Evolutionary conservation across 2,888 invertebrate genomes (phyloP).

Genomic region (Agrotis clavis): DNA sequence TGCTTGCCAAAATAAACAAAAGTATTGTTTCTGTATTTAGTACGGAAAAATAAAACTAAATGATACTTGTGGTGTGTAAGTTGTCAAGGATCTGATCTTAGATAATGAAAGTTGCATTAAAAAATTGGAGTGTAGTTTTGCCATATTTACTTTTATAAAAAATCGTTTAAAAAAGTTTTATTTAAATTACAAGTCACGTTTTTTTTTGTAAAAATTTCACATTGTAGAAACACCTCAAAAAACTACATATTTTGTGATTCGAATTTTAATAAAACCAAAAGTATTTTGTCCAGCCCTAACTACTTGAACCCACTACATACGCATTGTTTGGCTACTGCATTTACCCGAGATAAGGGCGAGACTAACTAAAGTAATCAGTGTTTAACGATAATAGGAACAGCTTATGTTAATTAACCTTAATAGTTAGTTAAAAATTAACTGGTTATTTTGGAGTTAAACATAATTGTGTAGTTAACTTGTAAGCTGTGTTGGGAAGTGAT

Average conservation of each 20-base stretch:
- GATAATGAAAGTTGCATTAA: too few relatives aligned
- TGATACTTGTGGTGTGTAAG: too few relatives aligned
- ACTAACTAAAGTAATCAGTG: slow-evolving; percentile 39
- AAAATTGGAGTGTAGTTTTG: too few relatives aligned
- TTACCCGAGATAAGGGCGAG: slow-evolving; percentile 42
- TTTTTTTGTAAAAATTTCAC: too few relatives aligned
- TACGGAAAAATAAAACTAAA: too few relatives aligned
- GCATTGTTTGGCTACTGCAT: slow-evolving; percentile 47
- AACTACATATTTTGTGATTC: background rate
- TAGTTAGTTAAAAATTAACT: slow-evolving; percentile 20
- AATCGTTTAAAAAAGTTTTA: too few relatives aligned
- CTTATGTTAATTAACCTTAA: slow-evolving; percentile 42
- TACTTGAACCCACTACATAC: background rate
- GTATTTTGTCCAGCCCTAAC: background rate
- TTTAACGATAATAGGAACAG: slow-evolving; percentile 35
- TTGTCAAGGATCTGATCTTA: too few relatives aligned
- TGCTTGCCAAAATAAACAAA: background rate
- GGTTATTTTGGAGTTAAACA: slow-evolving; percentile 2
- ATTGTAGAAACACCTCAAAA: too few relatives aligned
- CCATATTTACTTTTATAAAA: too few relatives aligned
- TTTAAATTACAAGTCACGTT: too few relatives aligned
- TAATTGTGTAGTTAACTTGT: slow-evolving; percentile 13
- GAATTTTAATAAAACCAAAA: background rate
- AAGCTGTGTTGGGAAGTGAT: slow-evolving; percentile 4
- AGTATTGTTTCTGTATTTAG: background rate